These are phyloP conservation scores for Ochotona curzoniae DNA, from an alignment of 2,113 vertebrate species.

Conservation along the genomic window DNA sequence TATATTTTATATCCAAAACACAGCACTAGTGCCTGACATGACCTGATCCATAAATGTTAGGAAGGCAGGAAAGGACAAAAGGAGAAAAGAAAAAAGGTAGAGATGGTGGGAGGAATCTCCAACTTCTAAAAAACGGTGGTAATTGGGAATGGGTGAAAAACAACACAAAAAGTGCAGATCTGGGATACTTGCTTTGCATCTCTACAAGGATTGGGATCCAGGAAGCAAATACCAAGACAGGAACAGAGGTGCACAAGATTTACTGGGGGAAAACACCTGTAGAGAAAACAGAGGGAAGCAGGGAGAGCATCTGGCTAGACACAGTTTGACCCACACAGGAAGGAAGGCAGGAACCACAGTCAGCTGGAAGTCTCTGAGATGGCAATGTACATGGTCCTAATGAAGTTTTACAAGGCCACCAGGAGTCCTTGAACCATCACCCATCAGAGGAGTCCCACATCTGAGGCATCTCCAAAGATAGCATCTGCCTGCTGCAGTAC, in stretches of 20 bases:
- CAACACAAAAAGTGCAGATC: not conserved
- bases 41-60: not conserved
- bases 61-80: not conserved
- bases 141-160: not conserved
- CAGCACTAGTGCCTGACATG: not conserved
- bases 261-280: slow-evolving; percentile 29
- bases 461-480: not conserved
- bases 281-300: not conserved
- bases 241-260: slow-evolving; percentile 29
- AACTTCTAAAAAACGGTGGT: not conserved
- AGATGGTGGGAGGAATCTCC: not conserved
- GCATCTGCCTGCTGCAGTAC: not conserved
- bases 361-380: not conserved
- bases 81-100: not conserved
- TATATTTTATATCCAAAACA: not conserved
- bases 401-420: not conserved
- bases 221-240: slow-evolving; percentile 29
- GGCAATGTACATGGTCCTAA: not conserved
- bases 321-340: not conserved
- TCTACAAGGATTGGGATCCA: not conserved
- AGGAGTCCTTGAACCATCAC: not conserved
- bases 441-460: not conserved
- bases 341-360: not conserved
- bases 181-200: not conserved
- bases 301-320: not conserved